Evolutionary conservation across 2,888 invertebrate genomes (phyloP), one percentile per base, ranked within the genome.

Genomic region (Drosophila flavopinicola): DNA sequence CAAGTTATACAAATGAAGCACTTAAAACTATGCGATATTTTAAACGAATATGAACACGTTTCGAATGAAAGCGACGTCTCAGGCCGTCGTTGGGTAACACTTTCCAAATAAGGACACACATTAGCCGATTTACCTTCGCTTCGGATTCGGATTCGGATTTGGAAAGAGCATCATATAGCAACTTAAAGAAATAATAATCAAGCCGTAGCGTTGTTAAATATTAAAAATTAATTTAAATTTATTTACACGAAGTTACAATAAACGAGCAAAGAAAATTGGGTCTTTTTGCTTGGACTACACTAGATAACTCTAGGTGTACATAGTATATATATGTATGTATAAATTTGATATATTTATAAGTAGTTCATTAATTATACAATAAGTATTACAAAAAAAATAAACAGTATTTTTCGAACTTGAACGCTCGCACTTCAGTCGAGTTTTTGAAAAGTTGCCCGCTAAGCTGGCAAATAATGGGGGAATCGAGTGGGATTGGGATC

Each of bases 381-480:
- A 78, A 61, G 60, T 78, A 52, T 63, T 67, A 47, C 52, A 74
- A 69, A 69, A 82, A 82, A 80, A 66, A 60, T 78, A 78, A 77
- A 85, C 80, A 80, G 85, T 82, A 82, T 83, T 75, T 82, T 78
- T 87, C 80, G 87, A 82, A 82, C 80, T 85, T 82, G 85, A 79
- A 79, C 79, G 79, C 85, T 79, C 85, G 79, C 79, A 63, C 83
- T 78, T 79, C 80, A 82, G 80, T 82, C 80, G 80, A 82, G 80
- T 66, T 71, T 70, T 69, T 47, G 47, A 59, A 72, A 66, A 68
- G 58, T 66, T 69, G 20, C 20, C 4, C 20, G 20, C 65, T 53
- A 54, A 63, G 56, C 64, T 65, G 70, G 20, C 65, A 65, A 69
- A 51, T 44, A 51, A 38, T 35, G 30, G 10, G 23, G 13, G 29